These are phyloP conservation scores for Coecobrya sp. DNA, from an alignment of 2,888 invertebrate genomes.

Conservation along the genomic window DNA sequence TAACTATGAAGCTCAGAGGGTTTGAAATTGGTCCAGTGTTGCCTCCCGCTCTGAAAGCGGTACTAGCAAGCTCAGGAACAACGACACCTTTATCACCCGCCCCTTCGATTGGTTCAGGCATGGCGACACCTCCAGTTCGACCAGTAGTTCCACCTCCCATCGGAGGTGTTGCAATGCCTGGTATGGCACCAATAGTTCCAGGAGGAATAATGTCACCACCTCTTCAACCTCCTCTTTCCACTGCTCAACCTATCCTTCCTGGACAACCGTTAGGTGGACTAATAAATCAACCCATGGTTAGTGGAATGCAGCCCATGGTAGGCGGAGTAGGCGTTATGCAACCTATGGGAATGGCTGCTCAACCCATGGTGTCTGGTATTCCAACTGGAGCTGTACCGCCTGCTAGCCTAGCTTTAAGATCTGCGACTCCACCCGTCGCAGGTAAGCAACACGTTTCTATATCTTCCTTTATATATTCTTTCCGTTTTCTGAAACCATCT, in stretches of 20 bases:
- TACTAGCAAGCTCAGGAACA: constrained; percentile 84
- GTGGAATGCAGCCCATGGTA: constrained; percentile 69
- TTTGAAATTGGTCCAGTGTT: constrained; percentile 96
- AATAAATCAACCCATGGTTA: constrained; percentile 60
- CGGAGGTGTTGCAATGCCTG: constrained; percentile 83
- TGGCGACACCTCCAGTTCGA: constrained; percentile 77
- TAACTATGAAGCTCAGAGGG: constrained; percentile 96
- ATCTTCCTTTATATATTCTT: no score
- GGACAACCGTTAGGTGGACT: constrained; percentile 62
- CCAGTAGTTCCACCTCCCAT: constrained; percentile 56
- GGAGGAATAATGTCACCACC: constrained; percentile 79
- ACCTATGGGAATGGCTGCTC: constrained; percentile 73
- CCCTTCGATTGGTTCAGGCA: constrained; percentile 82
- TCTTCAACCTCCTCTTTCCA: constrained; percentile 77
- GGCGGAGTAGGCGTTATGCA: constrained; percentile 59
- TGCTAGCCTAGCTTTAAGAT: constrained; percentile 80
- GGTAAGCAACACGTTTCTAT: constrained; percentile 32
- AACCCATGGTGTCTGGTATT: constrained; percentile 67
- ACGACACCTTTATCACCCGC: constrained; percentile 82
- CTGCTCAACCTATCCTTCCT: constrained; percentile 74
- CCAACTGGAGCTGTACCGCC: constrained; percentile 83
- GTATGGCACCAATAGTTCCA: constrained; percentile 77
- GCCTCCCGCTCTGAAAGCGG: constrained; percentile 90
- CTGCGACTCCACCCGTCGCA: constrained; percentile 77
- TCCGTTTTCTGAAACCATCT: background rate